Base-by-base conservation (phyloP, 1,140 invertebrate genomes). In the Sycobia sp. region DNA sequence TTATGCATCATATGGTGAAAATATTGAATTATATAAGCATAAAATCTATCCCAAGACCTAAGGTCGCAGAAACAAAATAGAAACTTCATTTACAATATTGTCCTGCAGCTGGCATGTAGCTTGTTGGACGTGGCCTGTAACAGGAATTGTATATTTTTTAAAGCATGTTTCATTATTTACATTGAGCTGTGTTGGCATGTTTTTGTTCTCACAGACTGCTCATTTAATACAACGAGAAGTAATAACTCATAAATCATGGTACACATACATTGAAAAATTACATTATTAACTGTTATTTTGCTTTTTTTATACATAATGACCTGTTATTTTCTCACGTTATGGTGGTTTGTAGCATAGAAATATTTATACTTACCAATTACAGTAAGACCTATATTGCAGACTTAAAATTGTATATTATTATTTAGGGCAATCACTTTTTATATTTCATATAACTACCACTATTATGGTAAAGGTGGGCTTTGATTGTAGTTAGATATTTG, bases 141-240 rank as follows among this genome's bases (percentile, higher is more conserved):
- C 65, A 62, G n/a, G 60, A 38, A 53, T 56, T 56, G 38, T 51
- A 63, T 22, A 43, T 69, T 59, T 59, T 56, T 65, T 13, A 56
- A 67, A 72, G 72, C 73, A 74, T 74, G 72, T 61, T 74, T 69
- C 46, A 65, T 25, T 63, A 54, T 56, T 25, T 59, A 18, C 62
- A 47, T 65, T 58, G 27, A 53, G 22, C 34, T 65, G 62, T 68
- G 63, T 66, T 66, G 34, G 71, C 70, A 73, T 73, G 71, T 49
- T 47, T 70, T 67, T 60, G 67, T 67, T 66, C 29, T 11, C 23
- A 49, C 47, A 50, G 23, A 38, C 18, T 63, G 16, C 39, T 56
- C 36, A 14, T 32, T 32, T 32, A 11, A 11, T 32, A 11, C 11
- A 32, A 32, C 29, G 29, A 46, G 7, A 23, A 22, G 23, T n/a